These are phyloP conservation scores for Lepus townsendii DNA, from an alignment of 2,797 vertebrate genomes.

Conservation along the genomic window DNA sequence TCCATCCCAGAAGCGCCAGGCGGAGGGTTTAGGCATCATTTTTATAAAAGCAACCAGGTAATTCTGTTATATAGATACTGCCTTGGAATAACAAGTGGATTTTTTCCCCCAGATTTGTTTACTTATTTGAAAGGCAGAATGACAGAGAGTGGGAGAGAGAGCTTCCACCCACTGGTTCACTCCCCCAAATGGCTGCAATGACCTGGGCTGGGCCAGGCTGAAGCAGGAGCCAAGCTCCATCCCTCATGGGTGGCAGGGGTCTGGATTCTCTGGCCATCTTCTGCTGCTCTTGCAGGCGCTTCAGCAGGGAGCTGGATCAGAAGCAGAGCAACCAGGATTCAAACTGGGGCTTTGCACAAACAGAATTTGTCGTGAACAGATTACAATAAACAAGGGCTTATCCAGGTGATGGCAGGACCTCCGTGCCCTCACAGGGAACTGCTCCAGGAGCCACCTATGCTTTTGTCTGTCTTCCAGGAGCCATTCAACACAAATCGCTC, in stretches of 20 bases:
- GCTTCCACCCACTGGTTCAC: too few species aligned
- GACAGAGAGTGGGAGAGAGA: too few species aligned
- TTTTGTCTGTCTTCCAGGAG: neutral
- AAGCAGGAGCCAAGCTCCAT: too few species aligned
- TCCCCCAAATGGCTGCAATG: too few species aligned
- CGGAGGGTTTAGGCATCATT: neutral
- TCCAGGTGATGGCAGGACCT: neutral
- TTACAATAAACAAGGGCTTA: neutral
- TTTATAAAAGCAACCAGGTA: neutral
- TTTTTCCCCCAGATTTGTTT: too few species aligned
- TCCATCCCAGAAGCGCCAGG: neutral
- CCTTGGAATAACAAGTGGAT: neutral
- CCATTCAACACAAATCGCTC: neutral
- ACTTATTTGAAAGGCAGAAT: too few species aligned
- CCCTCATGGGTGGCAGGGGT: too few species aligned
- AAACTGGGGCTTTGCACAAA: neutral
- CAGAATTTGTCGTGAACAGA: constrained; percentile 18
- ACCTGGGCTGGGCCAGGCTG: too few species aligned
- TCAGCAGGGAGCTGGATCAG: too few species aligned
- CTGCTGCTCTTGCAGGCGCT: too few species aligned
- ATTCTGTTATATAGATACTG: neutral
- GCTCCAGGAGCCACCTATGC: neutral
- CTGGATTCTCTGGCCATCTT: too few species aligned
- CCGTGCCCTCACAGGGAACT: neutral
- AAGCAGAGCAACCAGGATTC: too few species aligned